Evolutionary conservation across 2,113 vertebrate species (phyloP), one percentile per base, ranked within the genome.

Genomic region (Megalops atlanticus): DNA sequence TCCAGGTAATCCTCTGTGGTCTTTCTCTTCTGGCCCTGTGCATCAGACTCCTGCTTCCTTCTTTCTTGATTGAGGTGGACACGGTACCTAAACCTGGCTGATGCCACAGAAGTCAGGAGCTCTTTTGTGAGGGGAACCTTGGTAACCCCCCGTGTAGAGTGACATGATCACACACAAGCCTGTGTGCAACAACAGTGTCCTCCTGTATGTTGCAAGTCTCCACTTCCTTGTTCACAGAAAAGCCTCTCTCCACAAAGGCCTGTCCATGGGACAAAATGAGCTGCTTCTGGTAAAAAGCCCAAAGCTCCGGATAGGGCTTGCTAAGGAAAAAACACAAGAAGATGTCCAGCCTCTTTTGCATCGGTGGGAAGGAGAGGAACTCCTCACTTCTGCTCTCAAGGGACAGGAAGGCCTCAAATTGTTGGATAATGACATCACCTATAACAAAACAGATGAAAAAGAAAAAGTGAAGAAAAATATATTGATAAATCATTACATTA

Each of bases 371-470:
- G 54, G 77, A 54, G 38, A 80, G 64, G 6, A 84, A 86, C 8
- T 76, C 54, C 64, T 81, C 45, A 72, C 47, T 77, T 64, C 58
- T 74, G 36, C 35, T 15, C 75, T 79, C 80, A 76, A 83, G 10
- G 33, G 78, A 83, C 69, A 84, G 76, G 78, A 81, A 72, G 47
- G 27, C 35, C 10, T 49, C 79, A 77, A 86, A 86, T 27, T 81
- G 80, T 64, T 84, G 74, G 27, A 76, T 27, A 75, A 82, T 84
- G 21, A 73, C 78, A 76, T 86, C 83, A n/a, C 85, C 76, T 84
- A 76, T 64, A 69, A 81, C 54, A 84, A 86, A 82, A 80, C 75
- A 83, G 38, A 5, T 58, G 74, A 24, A 79, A 76, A 39, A 47
- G 35, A 38, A 74, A 31, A 85, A 43, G 18, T 27, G 36, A 73